Conservation (phyloP, 2,113 vertebrate genomes). For the Genyomyrus donnyi region DNA sequence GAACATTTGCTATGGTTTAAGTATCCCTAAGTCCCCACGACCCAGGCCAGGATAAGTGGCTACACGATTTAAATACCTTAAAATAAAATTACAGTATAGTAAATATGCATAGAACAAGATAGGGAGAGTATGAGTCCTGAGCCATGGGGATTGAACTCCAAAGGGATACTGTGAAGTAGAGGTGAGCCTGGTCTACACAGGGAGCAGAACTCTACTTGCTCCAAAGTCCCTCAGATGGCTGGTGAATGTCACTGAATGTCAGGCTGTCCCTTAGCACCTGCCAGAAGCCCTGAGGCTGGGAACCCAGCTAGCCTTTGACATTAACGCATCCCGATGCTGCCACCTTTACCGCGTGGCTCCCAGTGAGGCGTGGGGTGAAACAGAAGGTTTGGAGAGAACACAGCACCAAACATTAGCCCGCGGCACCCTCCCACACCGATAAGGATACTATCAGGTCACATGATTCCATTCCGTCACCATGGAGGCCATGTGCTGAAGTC, state of each 20-base stretch:
- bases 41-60: neutral
- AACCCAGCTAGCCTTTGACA: constrained; percentile 21
- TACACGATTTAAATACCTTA: neutral
- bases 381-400: constrained; percentile 26
- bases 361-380: constrained; percentile 20
- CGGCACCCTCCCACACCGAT: constrained; percentile 17
- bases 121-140: neutral
- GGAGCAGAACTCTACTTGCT: neutral
- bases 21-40: neutral
- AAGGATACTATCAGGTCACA: constrained; percentile 18
- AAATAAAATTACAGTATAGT: neutral
- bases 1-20: neutral
- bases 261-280: constrained; percentile 17
- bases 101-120: neutral
- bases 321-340: constrained; percentile 24
- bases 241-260: constrained; percentile 25
- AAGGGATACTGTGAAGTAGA: neutral
- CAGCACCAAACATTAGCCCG: constrained; percentile 19
- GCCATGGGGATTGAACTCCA: neutral
- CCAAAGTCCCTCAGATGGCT: neutral
- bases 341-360: constrained; percentile 21
- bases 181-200: constrained; percentile 1
- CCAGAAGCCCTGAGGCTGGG: neutral
- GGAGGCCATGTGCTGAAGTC: neutral
- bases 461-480: neutral